phyloP scores from a whole-genome alignment of 2,113 vertebrate genomes.

The Nicator chloris region DNA sequence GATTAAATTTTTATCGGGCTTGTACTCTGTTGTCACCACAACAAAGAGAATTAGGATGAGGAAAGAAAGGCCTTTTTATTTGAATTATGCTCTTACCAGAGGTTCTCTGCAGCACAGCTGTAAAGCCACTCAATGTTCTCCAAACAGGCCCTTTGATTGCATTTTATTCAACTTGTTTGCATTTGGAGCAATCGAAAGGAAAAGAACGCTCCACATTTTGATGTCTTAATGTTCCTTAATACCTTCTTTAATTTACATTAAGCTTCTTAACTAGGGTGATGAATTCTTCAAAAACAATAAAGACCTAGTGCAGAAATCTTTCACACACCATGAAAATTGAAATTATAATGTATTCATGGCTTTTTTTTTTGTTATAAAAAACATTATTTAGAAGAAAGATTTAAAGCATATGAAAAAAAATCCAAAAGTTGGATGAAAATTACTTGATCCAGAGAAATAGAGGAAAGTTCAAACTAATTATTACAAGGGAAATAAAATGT shows the following conservation, averaged over 20 bases:
- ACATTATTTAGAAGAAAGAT: slow-evolving; percentile 52
- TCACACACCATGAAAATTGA: slow-evolving; percentile 65
- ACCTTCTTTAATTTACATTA: slow-evolving; percentile 84
- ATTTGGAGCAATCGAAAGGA: slow-evolving; percentile 67
- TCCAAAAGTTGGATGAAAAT: slow-evolving; percentile 45
- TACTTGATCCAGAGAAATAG: slow-evolving; percentile 28
- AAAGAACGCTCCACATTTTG: slow-evolving; percentile 75
- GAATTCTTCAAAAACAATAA: slow-evolving; percentile 84
- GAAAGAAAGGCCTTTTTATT: slow-evolving; percentile 64
- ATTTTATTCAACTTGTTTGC: slow-evolving; percentile 76
- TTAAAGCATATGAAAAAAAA: slow-evolving; percentile 44
- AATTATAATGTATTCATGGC: slow-evolving; percentile 62
- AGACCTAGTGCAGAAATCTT: slow-evolving; percentile 71
- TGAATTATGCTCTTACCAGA: slow-evolving; percentile 58
- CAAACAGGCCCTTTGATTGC: slow-evolving; percentile 73
- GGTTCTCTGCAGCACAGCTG: slow-evolving; percentile 71
- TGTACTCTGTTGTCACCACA: slow-evolving; percentile 72
- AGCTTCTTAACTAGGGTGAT: slow-evolving; percentile 82
- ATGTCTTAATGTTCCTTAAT: slow-evolving; percentile 83
- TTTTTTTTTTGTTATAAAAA: slow-evolving; percentile 37
- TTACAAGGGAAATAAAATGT: slow-evolving; percentile 4
- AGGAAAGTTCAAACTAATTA: slow-evolving; percentile 45
- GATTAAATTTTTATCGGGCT: slow-evolving; percentile 80
- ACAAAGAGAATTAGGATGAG: slow-evolving; percentile 78
- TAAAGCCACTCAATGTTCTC: slow-evolving; percentile 72